Evolutionary conservation across 2,797 vertebrate species (phyloP), one percentile per base, ranked within the genome.

Genomic region (Ptychobarbus kaznakovi): DNA sequence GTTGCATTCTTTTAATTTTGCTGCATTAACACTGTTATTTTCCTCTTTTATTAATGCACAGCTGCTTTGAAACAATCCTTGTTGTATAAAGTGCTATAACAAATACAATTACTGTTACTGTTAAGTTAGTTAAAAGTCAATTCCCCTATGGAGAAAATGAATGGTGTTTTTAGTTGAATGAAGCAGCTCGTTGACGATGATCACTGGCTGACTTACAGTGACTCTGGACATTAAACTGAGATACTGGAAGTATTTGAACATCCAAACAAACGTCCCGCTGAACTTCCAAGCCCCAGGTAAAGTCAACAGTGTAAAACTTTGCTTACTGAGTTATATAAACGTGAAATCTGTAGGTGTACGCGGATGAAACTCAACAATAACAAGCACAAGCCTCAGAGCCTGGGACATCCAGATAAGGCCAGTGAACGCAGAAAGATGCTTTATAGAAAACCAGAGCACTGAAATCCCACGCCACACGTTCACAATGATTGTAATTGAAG

Each of bases 281-380:
- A 66, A 66, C 61, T 25, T 80, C n/a, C 18, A 46, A 51, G 18
- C 61, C 28, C 28, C 44, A 68, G 44, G 63, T 80, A 49, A 56
- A 70, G 49, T 72, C 65, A 81, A 82, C 80, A 82, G 80, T 20
- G 68, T 82, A 82, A 44, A 42, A 58, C 49, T 70, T 72, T 72
- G 35, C 68, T 72, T 72, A 56, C 35, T 44, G 32, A 28, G 46
- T 58, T 25, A 80, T 70, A 56, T 61, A 69, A 58, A 53, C 42
- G 42, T 6, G 58, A 16, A 61, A 46, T 65, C 15, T 58, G 63
- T 18, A 11, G 44, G 38, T 69, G 65, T 56, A 2, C 1, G 12
- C 38, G 1, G 18, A 22, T 42, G 46, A 68, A 84, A 42, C 63
- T 61, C 51, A 32, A 79, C 75, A 63, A 72, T 80, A 85, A 85